phyloP scores from a whole-genome alignment of 2,888 invertebrate species.

The Phalera bucephala region DNA sequence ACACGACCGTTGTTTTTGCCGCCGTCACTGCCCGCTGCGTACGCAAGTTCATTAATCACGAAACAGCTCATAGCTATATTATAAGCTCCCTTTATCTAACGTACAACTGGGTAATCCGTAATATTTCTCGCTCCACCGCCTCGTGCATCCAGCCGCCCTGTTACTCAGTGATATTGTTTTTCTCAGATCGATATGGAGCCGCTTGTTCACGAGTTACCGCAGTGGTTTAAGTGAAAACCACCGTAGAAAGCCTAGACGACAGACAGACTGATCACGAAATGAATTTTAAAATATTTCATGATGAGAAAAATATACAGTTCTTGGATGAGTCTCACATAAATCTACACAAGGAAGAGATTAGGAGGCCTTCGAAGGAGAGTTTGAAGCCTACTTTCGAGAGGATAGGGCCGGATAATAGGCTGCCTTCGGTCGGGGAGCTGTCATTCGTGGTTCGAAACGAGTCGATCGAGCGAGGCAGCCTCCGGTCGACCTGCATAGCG shows the following conservation, averaged over 20 bases:
- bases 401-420: slow-evolving; percentile 65
- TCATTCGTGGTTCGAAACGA: slow-evolving; percentile 85
- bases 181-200: slow-evolving; percentile 74
- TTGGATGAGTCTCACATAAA: slow-evolving; percentile 75
- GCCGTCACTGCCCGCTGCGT: slow-evolving; percentile 45
- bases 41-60: slow-evolving; percentile 77
- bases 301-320: slow-evolving; percentile 72
- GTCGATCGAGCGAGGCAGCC: slow-evolving; percentile 85
- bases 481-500: slow-evolving; percentile 86
- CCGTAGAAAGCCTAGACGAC: slow-evolving; percentile 67
- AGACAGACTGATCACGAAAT: slow-evolving; percentile 63
- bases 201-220: slow-evolving; percentile 64
- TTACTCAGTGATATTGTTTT: slow-evolving; percentile 28
- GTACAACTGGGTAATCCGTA: too few species aligned
- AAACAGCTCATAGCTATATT: too few species aligned
- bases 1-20: slow-evolving; percentile 65
- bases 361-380: slow-evolving; percentile 66
- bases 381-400: slow-evolving; percentile 62
- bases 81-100: too few species aligned
- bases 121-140: too few species aligned
- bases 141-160: slow-evolving; percentile 14
- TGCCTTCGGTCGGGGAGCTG: slow-evolving; percentile 73
- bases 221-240: slow-evolving; percentile 78
- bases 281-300: slow-evolving; percentile 71
- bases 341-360: slow-evolving; percentile 73